Evolutionary conservation across 2,797 vertebrate species (phyloP).

Genomic region (Sebastes kiyomatsui): DNA sequence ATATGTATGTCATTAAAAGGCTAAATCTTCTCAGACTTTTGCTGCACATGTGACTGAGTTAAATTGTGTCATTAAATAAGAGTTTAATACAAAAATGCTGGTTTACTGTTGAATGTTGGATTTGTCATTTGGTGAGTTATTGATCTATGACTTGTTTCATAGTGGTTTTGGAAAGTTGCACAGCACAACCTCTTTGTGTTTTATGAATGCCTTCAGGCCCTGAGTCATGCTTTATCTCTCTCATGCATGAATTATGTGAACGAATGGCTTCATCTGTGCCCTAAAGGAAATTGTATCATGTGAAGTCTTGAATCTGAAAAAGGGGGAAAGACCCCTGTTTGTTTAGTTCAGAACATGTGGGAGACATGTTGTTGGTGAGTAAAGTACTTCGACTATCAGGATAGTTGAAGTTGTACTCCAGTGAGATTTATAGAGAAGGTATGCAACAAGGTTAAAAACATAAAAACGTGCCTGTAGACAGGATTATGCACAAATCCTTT

Average conservation of each 20-base stretch:
- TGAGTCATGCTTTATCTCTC: conserved; percentile 46
- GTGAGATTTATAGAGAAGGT: neutral
- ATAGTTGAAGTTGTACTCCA: neutral
- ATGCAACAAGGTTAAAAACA: neutral
- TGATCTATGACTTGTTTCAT: conserved; percentile 4
- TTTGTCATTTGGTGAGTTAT: conserved; percentile 7
- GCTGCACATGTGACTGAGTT: neutral
- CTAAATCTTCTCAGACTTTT: neutral
- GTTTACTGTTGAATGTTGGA: neutral
- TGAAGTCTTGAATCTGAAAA: conserved; percentile 11
- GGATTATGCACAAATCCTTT: neutral
- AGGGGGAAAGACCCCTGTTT: neutral
- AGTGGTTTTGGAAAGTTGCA: conserved; percentile 2
- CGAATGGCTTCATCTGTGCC: conserved; percentile 33
- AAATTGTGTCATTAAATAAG: neutral
- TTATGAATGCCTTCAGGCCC: conserved; percentile 34
- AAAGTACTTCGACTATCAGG: neutral
- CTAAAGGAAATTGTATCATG: conserved; percentile 30
- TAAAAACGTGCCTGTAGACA: neutral
- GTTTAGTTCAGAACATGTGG: neutral
- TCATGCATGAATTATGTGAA: conserved; percentile 52
- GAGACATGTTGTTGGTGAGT: neutral
- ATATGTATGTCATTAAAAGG: neutral
- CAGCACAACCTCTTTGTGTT: conserved; percentile 22
- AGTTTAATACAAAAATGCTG: neutral